These are phyloP conservation scores for Gymnothorax javanicus DNA, from an alignment of 2,797 vertebrate genomes.

Conservation along the genomic window DNA sequence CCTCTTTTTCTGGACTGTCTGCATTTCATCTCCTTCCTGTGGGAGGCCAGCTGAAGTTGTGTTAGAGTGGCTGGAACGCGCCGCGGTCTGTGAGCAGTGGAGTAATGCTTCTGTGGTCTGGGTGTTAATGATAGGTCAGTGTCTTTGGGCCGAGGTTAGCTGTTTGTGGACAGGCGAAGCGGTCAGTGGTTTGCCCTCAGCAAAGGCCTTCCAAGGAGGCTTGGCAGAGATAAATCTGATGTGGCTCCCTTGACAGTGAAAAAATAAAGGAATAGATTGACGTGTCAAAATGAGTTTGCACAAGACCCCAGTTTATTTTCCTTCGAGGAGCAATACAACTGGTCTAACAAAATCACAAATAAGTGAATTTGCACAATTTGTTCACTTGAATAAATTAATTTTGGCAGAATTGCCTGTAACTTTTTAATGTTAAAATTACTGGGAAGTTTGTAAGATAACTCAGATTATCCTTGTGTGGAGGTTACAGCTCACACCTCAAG, in stretches of 20 bases:
- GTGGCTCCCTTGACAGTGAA: not conserved
- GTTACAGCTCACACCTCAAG: not conserved
- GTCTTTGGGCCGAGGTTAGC: not conserved
- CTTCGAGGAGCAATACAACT: not conserved
- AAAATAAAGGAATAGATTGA: not conserved
- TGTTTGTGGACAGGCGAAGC: not conserved
- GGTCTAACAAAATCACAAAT: not conserved
- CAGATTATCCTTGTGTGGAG: not conserved
- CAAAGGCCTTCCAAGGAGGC: not conserved
- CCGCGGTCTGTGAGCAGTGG: not conserved
- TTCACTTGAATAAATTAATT: not conserved
- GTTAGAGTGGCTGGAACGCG: not conserved
- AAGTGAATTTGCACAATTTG: not conserved
- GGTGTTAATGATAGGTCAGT: conserved; percentile 24
- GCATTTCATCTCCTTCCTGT: not conserved
- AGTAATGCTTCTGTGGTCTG: not conserved
- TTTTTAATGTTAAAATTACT: not conserved
- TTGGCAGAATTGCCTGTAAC: not conserved
- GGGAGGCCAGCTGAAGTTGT: not conserved
- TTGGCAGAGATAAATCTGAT: not conserved
- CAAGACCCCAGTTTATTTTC: not conserved
- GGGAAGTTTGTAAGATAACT: not conserved
- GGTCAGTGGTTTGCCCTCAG: not conserved
- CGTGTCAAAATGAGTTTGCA: not conserved
- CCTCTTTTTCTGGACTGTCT: not conserved